Evolutionary conservation across 2,113 vertebrate species (phyloP), one percentile per base, ranked within the genome.

Genomic region (Furnarius figulus): DNA sequence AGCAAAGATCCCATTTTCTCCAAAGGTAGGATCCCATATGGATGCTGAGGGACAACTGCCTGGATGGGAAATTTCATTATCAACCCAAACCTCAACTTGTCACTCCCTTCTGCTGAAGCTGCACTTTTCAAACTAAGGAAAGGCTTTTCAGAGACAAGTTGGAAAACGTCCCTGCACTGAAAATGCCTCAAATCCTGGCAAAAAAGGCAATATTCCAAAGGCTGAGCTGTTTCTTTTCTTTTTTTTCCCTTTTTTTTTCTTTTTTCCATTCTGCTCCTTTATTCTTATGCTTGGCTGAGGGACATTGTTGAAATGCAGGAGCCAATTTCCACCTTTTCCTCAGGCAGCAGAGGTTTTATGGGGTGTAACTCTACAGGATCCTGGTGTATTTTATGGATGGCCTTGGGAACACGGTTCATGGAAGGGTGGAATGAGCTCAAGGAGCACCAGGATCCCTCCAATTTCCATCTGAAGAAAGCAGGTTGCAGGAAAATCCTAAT

Each of bases 271-370:
- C 52, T 63, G n/a, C 61, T 94, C 66, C 31, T 24, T 85, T 75
- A 58, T 90, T 90, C 94, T 88, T 94, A 33, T 72, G 66, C 89
- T 94, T 95, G 95, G 89, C 94, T 55, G 56, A 63, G 66, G 21
- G 33, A 65, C n/a, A 3, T 2, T 31, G 56, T 58, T 75, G 92
- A 81, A 95, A 79, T 67, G 56, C 47, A 28, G 40, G 47, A 90
- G 79, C 75, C 94, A 92, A 72, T 39, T 92, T 90, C 79, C 58
- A 83, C 56, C 62, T 21, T 75, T 94, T 94, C 89, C 83, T 95
- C 15, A 53, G 15, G 52, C 42, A 78, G 89, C 66, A 85, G 71
- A 72, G 62, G 2, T 46, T 94, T 87, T 79, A 85, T 92, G 79
- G 83, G 59, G 66, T 79, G 83, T 58, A 75, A 71, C 27, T 11